Evolutionary conservation across 2,797 vertebrate species (phyloP), one percentile per base, ranked within the genome.

Genomic region (Sylvilagus floridanus): DNA sequence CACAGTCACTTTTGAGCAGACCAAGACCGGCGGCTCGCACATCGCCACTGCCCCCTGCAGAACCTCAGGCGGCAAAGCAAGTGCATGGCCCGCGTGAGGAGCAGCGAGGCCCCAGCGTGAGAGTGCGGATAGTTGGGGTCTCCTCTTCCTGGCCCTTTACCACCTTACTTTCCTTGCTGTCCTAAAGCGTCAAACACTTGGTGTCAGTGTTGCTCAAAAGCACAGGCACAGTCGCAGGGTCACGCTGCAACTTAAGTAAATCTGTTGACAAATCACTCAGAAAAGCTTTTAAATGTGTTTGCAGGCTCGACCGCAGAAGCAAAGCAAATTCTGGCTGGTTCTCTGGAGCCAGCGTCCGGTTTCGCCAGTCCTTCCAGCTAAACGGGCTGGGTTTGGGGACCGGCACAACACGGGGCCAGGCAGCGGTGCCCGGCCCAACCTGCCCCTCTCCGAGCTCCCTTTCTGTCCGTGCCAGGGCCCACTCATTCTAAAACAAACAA

Each of bases 121-220:
- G 26, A 47, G 57, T 11, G 0, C 7, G 26, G 42, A 0, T 21
- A 4, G 19, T 30, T 26, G n/a, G 77, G 47, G 4, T 21, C 24
- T 30, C 32, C 16, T 35, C 73, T 60, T 32, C 24, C 16, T 35
- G 28, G 66, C n/a, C 22, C 22, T 37, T 76, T 11, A 17, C 2
- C 0, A 30, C 69, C 30, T 63, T 4, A 2, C 50, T 84, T 83
- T 83, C 83, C 52, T 69, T 65, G 72, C 16, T 6, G 52, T 65
- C 50, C 62, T 62, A 73, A 63, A 62, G 57, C 68, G 66, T 73
- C 71, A 77, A 52, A 97, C 97, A n/a, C 97, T 97, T 98, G 98
- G 84, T 97, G 98, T 98, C 98, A 98, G 97, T 78, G 47, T 97
- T 97, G 90, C 84, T 94, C 93, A 93, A 95, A 97, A 81, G 50